phyloP scores from a whole-genome alignment of 2,888 invertebrate genomes.

The Papilio elwesi region DNA sequence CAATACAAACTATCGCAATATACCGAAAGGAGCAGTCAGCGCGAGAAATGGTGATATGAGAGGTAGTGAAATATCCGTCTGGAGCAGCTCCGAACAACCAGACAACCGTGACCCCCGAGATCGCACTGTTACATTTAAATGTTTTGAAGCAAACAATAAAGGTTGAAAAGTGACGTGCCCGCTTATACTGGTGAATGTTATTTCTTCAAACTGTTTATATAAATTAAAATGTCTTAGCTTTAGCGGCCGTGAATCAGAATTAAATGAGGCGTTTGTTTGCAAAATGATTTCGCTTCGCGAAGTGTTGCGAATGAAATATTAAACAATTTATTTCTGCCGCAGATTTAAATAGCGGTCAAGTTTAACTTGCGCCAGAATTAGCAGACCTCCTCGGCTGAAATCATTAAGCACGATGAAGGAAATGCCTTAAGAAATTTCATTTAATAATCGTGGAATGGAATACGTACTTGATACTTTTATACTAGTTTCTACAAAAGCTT shows the following conservation, averaged over 20 bases:
- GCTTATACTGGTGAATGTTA: slow-evolving; percentile 41
- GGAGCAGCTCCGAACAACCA: slow-evolving; percentile 32
- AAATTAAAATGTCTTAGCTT: slow-evolving; percentile 49
- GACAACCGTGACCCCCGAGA: slow-evolving; percentile 41
- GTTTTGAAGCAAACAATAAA: slow-evolving; percentile 32
- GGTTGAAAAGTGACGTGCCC: slow-evolving; percentile 42
- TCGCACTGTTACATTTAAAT: slow-evolving; percentile 37
- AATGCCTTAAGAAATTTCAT: not conserved
- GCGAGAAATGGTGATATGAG: slow-evolving; percentile 8
- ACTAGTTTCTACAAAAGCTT: not conserved
- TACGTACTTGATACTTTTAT: not conserved
- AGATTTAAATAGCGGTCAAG: slow-evolving; percentile 14
- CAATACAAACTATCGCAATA: not conserved
- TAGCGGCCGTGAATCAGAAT: slow-evolving; percentile 42
- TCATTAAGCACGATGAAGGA: not conserved
- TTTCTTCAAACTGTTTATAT: slow-evolving; percentile 43
- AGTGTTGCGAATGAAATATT: slow-evolving; percentile 27
- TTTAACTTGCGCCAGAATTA: not conserved
- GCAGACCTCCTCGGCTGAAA: not conserved
- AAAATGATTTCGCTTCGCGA: slow-evolving; percentile 41
- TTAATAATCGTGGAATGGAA: not conserved
- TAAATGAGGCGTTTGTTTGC: slow-evolving; percentile 43
- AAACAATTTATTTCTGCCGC: slow-evolving; percentile 24
- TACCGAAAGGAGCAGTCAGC: not conserved
- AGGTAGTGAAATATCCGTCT: slow-evolving; percentile 4